phyloP scores from a whole-genome alignment of 2,888 invertebrate species.

The Cylloceria caligata region DNA sequence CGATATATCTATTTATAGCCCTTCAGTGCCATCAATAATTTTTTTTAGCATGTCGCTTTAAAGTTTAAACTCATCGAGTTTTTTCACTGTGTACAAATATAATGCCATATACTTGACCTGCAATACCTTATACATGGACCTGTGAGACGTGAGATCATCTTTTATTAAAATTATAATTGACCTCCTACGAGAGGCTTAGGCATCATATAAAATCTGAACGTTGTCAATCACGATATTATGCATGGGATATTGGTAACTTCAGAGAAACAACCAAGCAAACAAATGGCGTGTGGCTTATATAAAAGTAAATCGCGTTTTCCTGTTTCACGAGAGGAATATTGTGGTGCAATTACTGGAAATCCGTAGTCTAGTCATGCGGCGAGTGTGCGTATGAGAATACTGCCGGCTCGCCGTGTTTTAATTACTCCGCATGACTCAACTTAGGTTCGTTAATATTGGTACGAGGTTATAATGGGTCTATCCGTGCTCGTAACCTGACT shows the following conservation, averaged over 20 bases:
- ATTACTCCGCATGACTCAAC: slow-evolving; percentile 23
- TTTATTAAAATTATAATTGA: not conserved
- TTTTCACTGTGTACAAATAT: too few relatives aligned
- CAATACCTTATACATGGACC: not conserved
- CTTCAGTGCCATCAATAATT: too few relatives aligned
- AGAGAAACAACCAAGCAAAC: not conserved
- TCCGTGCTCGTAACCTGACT: not conserved
- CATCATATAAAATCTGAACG: not conserved
- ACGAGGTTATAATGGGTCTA: not conserved
- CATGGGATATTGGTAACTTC: not conserved
- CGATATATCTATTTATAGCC: too few relatives aligned
- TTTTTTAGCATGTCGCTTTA: too few relatives aligned
- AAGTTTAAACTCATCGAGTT: too few relatives aligned
- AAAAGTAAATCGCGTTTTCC: slow-evolving; percentile 39
- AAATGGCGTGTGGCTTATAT: not conserved
- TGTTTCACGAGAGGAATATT: slow-evolving; percentile 45
- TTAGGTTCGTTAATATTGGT: slow-evolving; percentile 9
- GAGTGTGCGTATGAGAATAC: slow-evolving; percentile 15
- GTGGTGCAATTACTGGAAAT: slow-evolving; percentile 43
- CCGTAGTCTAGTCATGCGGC: slow-evolving; percentile 42
- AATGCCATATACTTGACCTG: not conserved
- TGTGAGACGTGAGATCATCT: not conserved
- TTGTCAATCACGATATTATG: not conserved
- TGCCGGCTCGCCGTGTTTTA: slow-evolving; percentile 22
- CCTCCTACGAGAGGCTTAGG: not conserved